Evolutionary conservation across 2,888 invertebrate species (phyloP), one percentile per base, ranked within the genome.

Genomic region (Tipula helvola): DNA sequence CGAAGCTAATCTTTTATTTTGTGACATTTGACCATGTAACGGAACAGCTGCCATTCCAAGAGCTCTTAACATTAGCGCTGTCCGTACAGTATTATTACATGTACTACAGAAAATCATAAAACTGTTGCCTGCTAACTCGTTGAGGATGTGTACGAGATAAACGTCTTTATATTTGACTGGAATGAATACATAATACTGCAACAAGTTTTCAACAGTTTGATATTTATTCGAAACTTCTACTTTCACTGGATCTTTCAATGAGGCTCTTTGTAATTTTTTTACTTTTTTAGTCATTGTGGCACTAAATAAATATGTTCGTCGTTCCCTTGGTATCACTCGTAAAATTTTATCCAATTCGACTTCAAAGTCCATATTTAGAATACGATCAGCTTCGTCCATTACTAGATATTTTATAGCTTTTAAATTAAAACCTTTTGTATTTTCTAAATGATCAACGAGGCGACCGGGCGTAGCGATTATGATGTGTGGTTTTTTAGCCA

Each of bases 221-320:
- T 98, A 99, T 90, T 99, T 99, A 0, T 96, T 97, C 0, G 97
- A 97, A 3, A 97, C 98, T 91, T 99, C 99, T 0, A 99, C 97
- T 92, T 97, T 97, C 0, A 98, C 97, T 0, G 99, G 99, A 91
- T 99, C 96, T 89, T 95, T 95, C 5, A 99, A 92, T 0, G 98
- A 99, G 0, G 99, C 99, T 57, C 99, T 93, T 91, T 99, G 99
- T 41, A 99, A 92, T 90, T 99, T 99, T 89, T 97, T 96, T 0
- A 99, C 96, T 91, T 98, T 98, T 90, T 97, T 98, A 0, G 99
- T 99, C 99, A 99, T 99, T 0, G 99, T 99, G 0, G 99, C 99
- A 0, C 99, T 99, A 92, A 99, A 99, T 13, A 99, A 92, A 89
- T 96, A 97, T 0, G 99, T 99, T 87, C 95, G 93, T 3, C 99